Percentiles rank a stretch among this genome's conserved stretches.
phyloP scores from a whole-genome alignment of 1,140 invertebrate species.

The Contarinia nasturtii region DNA sequence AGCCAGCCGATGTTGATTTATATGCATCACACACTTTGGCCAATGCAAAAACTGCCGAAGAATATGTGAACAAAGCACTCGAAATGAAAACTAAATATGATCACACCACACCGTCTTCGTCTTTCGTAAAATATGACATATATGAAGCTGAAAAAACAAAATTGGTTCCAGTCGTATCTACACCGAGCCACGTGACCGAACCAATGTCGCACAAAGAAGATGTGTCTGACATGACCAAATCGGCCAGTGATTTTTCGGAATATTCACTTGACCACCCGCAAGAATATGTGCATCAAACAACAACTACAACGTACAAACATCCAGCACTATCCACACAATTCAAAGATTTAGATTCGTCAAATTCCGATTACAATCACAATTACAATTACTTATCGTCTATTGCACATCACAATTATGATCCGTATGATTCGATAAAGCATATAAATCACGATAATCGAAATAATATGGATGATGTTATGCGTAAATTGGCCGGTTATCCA shows the following conservation, averaged over 20 bases:
- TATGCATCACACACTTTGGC: conserved; percentile 8
- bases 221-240: too few relatives aligned
- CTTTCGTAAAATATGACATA: background rate
- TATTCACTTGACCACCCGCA: too few relatives aligned
- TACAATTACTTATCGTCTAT: background rate
- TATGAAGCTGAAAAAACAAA: background rate
- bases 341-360: too few relatives aligned
- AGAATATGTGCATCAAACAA: too few relatives aligned
- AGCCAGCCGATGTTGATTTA: background rate
- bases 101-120: background rate
- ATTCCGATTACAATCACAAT: background rate
- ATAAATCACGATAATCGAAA: background rate
- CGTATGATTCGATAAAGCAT: background rate
- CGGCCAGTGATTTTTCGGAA: too few relatives aligned
- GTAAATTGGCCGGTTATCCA: too few relatives aligned
- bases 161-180: background rate
- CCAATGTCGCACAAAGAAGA: too few relatives aligned
- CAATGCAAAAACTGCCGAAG: conserved; percentile 17
- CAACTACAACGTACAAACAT: too few relatives aligned
- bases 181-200: too few relatives aligned
- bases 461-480: too few relatives aligned
- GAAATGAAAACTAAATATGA: conserved; percentile 6
- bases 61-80: conserved; percentile 20
- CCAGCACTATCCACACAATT: too few relatives aligned
- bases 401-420: background rate